phyloP scores from a whole-genome alignment of 2,888 invertebrate species.

The Ormyrus thymus region DNA sequence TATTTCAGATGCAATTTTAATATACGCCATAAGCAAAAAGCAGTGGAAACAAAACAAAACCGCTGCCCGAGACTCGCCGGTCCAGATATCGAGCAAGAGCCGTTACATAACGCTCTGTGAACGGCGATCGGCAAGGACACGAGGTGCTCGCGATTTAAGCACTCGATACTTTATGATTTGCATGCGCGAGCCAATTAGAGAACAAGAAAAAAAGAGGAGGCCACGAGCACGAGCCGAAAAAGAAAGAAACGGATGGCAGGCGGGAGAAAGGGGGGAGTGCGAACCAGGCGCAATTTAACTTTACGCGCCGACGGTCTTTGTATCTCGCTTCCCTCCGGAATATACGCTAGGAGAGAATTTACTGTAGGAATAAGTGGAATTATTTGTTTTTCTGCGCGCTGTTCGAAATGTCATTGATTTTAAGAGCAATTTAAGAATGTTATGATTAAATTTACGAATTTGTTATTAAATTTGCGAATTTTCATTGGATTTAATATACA shows the following conservation, averaged over 20 bases:
- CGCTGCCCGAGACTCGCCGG: constrained; percentile 25
- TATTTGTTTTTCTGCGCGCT: too few relatives aligned
- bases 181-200: constrained; percentile 58
- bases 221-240: not conserved
- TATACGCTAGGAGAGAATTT: too few relatives aligned
- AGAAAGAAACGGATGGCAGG: not conserved
- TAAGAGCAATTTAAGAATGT: too few relatives aligned
- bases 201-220: constrained; percentile 31
- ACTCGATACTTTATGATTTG: constrained; percentile 59
- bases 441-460: too few relatives aligned
- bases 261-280: not conserved
- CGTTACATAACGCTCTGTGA: constrained; percentile 36
- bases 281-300: constrained; percentile 11
- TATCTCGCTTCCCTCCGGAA: not conserved
- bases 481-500: too few relatives aligned
- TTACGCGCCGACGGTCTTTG: not conserved
- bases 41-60: constrained; percentile 19
- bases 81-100: constrained; percentile 26
- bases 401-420: too few relatives aligned
- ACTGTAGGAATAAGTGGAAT: too few relatives aligned
- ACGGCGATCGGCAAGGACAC: constrained; percentile 54
- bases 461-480: too few relatives aligned
- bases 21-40: constrained; percentile 9
- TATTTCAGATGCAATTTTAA: constrained; percentile 22
- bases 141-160: constrained; percentile 57